Conservation (phyloP, 2,113 vertebrate species). For the Petroica traversi region DNA sequence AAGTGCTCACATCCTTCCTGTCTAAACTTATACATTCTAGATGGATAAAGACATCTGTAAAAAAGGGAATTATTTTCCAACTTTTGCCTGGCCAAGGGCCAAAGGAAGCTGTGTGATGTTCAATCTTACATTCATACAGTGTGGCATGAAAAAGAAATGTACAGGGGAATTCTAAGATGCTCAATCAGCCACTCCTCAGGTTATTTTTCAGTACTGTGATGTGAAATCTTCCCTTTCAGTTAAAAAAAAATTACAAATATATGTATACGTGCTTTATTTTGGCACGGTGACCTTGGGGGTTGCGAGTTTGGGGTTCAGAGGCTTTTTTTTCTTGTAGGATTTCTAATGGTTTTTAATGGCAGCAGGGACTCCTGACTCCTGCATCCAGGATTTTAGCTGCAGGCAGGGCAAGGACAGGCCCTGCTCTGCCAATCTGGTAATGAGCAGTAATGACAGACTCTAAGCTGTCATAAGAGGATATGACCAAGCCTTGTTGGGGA, state of each 20-base stretch:
- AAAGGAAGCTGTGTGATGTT: background rate
- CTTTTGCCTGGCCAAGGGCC: background rate
- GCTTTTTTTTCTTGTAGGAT: background rate
- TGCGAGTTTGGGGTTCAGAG: background rate
- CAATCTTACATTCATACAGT: background rate
- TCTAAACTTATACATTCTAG: background rate
- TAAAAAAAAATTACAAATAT: background rate
- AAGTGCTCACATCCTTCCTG: background rate
- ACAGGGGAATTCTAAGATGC: background rate
- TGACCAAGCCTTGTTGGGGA: background rate
- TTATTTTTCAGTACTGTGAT: background rate
- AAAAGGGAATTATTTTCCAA: background rate
- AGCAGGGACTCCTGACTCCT: background rate
- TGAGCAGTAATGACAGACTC: slow-evolving; percentile 1
- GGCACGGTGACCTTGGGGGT: background rate
- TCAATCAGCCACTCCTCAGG: background rate
- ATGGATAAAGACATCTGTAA: background rate
- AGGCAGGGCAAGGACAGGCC: background rate
- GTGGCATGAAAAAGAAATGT: background rate
- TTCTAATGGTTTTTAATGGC: background rate
- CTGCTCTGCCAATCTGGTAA: background rate
- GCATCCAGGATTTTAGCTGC: background rate
- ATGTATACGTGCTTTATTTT: background rate
- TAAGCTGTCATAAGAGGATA: slow-evolving; percentile 1
- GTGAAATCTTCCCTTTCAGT: background rate